These are phyloP conservation scores for Drosophila chauvacae DNA, from an alignment of 1,140 invertebrate genomes.

Conservation along the genomic window DNA sequence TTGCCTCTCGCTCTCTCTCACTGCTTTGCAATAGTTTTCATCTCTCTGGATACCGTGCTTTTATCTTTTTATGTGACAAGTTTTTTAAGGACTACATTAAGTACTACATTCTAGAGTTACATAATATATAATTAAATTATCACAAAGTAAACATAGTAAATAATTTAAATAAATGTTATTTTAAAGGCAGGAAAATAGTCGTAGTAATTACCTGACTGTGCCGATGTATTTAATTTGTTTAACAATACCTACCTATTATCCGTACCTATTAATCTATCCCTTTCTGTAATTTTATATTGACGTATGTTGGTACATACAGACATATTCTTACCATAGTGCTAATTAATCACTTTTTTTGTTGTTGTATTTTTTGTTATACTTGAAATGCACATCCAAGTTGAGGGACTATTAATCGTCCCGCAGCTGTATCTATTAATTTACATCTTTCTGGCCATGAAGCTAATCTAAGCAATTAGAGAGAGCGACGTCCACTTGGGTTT, in stretches of 20 bases:
- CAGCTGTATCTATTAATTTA: conserved; percentile 31
- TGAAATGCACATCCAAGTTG: not conserved
- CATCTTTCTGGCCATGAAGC: conserved; percentile 41
- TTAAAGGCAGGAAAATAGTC: not conserved
- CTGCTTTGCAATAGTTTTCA: no score
- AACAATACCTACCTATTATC: no score
- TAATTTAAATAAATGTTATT: not conserved
- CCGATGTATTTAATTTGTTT: not conserved
- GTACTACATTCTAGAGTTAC: no score
- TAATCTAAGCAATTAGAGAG: conserved; percentile 48
- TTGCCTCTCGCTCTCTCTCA: no score
- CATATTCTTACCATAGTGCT: not conserved
- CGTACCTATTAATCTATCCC: not conserved
- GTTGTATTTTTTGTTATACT: not conserved
- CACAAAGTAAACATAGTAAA: not conserved
- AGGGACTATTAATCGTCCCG: not conserved
- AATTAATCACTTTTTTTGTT: not conserved
- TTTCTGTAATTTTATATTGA: not conserved
- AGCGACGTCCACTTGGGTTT: conserved; percentile 9
- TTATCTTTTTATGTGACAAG: not conserved
- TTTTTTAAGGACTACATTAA: no score
- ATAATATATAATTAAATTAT: not conserved
- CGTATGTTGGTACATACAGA: not conserved
- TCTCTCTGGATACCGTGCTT: no score
- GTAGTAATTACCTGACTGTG: not conserved